Evolutionary conservation across 2,113 vertebrate species (phyloP).

Genomic region (Epinephelus moara): DNA sequence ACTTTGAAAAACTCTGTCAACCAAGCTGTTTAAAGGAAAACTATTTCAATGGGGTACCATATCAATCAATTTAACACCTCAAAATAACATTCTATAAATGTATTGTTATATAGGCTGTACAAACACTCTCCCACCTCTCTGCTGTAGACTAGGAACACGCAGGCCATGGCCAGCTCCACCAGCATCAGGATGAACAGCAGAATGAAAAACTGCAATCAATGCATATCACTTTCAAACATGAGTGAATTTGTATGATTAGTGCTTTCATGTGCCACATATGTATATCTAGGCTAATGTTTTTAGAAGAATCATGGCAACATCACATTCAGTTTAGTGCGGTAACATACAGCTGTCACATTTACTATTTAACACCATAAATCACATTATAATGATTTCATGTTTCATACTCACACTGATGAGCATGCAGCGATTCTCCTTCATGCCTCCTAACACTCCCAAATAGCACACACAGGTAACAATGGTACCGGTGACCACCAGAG

Average conservation of each 20-base stretch:
- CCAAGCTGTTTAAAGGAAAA: background rate
- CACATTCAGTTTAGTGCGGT: too few species aligned
- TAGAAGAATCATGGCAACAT: too few species aligned
- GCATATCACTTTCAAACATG: background rate
- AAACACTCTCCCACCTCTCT: constrained; percentile 71
- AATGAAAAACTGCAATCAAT: constrained; percentile 82
- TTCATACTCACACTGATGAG: constrained; percentile 83
- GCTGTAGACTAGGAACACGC: constrained; percentile 84
- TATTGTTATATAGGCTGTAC: background rate
- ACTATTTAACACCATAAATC: background rate
- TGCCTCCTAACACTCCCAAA: constrained; percentile 85
- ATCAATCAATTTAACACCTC: background rate
- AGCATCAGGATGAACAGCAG: constrained; percentile 86
- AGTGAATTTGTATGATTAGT: background rate
- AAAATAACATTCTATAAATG: background rate
- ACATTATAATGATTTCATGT: background rate
- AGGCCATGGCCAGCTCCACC: constrained; percentile 84
- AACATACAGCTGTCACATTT: too few species aligned
- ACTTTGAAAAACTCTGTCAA: background rate
- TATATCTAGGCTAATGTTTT: too few species aligned
- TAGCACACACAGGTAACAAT: constrained; percentile 87
- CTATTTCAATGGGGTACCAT: background rate
- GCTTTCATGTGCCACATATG: too few species aligned
- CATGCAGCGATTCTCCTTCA: constrained; percentile 88
- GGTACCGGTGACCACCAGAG: constrained; percentile 83